Evolutionary conservation across 2,888 invertebrate genomes (phyloP), one percentile per base, ranked within the genome.

Genomic region (Terebella lapidaria): DNA sequence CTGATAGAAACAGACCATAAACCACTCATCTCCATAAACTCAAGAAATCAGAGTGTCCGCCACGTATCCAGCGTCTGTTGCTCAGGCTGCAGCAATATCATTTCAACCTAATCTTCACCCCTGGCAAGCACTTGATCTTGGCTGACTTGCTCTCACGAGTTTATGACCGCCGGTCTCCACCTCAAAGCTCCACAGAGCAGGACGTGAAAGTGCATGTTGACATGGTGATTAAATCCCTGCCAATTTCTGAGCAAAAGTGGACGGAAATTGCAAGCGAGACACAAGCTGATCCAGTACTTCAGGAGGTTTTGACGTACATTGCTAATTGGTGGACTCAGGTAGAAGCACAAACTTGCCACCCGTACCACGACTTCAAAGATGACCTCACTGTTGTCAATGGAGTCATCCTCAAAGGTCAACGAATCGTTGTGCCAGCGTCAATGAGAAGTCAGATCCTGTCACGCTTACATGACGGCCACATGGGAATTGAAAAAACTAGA

Each of bases 201-300:
- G 10, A 42, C 42, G n/a, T 53, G n/a, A 24, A 53, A 5, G 27
- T 28, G 28, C 27, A 27, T n/a, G 53, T 53, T 24, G 2, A 4
- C 28, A 22, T 28, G 10, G 27, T 53, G 15, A 53, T 26, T 15
- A 15, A 20, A 22, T 24, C 5, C 5, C 15, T 53, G 27, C 53
- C 53, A 22, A 18, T 53, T 1, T 53, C 28, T 2, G 28, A 53
- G 22, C n/a, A 42, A 24, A 46, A 51, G 26, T 26, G 20, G 35
- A 28, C 28, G 20, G 49, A 59, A 25, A 20, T 60, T 28, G 29
- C 15, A 20, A 46, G 52, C 29, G 58, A 51, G 30, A 46, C 59
- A 24, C 30, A 28, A 18, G 15, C 22, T 42, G 47, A 57, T 10
- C 46, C 30, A 22, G 49, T 18, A 3, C 25, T 61, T 15, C 45